Percentiles rank a stretch among this genome's conserved stretches.
phyloP scores from a whole-genome alignment of 2,888 invertebrate species.

The Papilio elwesi region DNA sequence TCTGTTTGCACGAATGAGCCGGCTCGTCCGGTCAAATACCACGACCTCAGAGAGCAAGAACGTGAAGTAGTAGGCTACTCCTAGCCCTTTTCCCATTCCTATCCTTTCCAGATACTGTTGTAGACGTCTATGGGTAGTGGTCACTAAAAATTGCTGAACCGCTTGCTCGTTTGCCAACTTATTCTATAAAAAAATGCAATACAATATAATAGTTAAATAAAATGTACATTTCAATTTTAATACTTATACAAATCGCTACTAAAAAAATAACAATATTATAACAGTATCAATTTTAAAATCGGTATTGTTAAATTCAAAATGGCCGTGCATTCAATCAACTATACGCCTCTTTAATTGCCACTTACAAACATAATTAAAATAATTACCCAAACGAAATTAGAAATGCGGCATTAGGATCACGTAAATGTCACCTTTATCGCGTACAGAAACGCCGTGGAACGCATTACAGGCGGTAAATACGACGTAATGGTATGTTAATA shows the following conservation, averaged over 20 bases:
- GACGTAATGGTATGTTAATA: constrained; percentile 34
- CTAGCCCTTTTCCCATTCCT: no score
- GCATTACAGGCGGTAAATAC: constrained; percentile 22
- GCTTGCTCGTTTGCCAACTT: no score
- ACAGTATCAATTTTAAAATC: not conserved
- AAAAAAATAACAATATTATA: not conserved
- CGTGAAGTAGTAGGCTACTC: no score
- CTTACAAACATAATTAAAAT: constrained; percentile 17
- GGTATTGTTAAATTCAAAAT: not conserved
- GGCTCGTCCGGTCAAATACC: no score
- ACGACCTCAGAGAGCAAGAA: no score
- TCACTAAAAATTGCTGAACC: no score
- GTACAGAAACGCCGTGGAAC: constrained; percentile 30
- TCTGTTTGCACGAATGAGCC: no score
- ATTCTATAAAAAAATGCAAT: no score
- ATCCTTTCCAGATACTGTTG: no score
- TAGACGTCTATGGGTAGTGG: no score
- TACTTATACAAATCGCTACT: not conserved
- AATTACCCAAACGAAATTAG: constrained; percentile 4
- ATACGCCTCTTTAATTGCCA: not conserved
- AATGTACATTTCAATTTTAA: not conserved
- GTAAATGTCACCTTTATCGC: constrained; percentile 46
- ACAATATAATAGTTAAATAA: no score
- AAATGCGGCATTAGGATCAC: constrained; percentile 35
- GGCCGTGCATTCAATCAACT: not conserved